Conservation (phyloP, 2,797 vertebrate species). For the Scolopax bukidnonensis region DNA sequence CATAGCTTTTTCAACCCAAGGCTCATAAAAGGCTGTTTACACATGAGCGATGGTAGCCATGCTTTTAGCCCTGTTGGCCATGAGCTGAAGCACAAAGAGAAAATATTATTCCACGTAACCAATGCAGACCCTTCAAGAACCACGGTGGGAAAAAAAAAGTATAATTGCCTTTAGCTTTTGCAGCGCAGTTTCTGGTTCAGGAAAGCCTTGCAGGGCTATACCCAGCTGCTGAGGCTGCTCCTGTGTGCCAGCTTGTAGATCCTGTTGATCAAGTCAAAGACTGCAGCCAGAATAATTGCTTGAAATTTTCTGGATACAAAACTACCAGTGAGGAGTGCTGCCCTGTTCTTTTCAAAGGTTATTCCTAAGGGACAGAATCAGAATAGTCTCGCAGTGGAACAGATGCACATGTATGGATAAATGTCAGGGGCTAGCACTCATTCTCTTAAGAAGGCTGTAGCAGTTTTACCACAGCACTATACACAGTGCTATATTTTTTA, state of each 20-base stretch:
- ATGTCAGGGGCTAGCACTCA: constrained; percentile 9
- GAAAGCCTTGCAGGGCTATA: background rate
- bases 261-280: constrained; percentile 44
- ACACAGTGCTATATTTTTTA: background rate
- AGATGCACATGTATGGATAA: constrained; percentile 5
- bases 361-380: background rate
- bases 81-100: background rate
- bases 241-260: background rate
- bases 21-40: background rate
- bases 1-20: background rate
- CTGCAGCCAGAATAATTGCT: constrained; percentile 30
- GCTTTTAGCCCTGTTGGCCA: background rate
- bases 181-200: background rate
- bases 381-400: constrained; percentile 3
- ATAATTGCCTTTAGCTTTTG: background rate
- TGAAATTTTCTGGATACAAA: constrained; percentile 26
- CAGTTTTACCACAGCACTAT: constrained; percentile 6
- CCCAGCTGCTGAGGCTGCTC: background rate
- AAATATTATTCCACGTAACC: background rate
- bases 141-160: background rate
- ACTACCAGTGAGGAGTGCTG: background rate
- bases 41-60: background rate
- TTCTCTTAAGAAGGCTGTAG: background rate
- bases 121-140: background rate
- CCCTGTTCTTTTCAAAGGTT: background rate